Base-by-base conservation (phyloP, 2,797 vertebrate genomes). In the Crax fasciolata region DNA sequence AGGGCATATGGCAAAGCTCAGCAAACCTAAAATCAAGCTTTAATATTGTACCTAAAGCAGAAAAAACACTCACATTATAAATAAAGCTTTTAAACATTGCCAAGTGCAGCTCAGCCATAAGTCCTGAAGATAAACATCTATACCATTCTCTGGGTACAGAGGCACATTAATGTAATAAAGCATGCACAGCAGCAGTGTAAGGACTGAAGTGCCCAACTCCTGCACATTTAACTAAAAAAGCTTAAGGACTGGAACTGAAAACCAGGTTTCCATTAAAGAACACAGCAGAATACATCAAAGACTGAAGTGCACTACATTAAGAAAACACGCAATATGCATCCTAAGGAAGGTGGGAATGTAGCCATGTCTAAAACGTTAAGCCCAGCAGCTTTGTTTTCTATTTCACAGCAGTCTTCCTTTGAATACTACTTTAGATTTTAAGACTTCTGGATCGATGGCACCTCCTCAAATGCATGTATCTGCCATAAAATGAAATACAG, bases 381-480 rank as follows among this genome's bases (percentile, higher is more conserved):
- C 16, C 3, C 38, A 48, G 9, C 43, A 54, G 54, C 57, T 55
- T 74, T 43, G 10, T 32, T 59, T 44, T 58, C 52, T 85, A 28
- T n/a, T 85, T 84, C 21, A 52, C 44, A 61, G 38, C 38, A 78
- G 52, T 38, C 32, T 58, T 78, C 9, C 54, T 62, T 25, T 70
- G 27, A 79, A 9, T 28, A 44, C 54, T 38, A 43, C 12, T 66
- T 61, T 5, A 52, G 17, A 30, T 65, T 41, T 79, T 57, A 71
- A 49, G 18, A 52, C 58, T 58, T 67, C 54, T 70, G 71, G 14
- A 52, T 25, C 46, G 21, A 30, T 28, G 35, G 13, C 32, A 44
- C 16, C 62, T 87, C 20, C n/a, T 55, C 55, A 82, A 38, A 61
- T 32, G 30, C 0, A 0, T 10, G 27, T 2, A 41, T 0, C 1